phyloP scores from a whole-genome alignment of 2,888 invertebrate species.

The Chloroclystis v-ata region DNA sequence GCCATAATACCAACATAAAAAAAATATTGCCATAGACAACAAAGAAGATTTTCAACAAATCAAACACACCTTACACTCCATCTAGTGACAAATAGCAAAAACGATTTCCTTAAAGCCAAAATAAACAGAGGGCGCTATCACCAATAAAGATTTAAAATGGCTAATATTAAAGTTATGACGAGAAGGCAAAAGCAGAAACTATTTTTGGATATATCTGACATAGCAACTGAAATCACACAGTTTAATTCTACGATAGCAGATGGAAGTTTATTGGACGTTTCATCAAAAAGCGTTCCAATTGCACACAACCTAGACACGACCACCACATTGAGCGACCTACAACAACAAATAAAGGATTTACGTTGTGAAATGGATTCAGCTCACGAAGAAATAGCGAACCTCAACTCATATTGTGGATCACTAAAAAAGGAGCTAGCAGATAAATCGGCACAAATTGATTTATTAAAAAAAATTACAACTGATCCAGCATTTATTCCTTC shows the following conservation, averaged over 20 bases:
- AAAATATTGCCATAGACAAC: no score
- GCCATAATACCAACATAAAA: no score
- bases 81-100: no score
- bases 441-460: not conserved
- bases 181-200: not conserved
- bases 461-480: not conserved
- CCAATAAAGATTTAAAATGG: no score
- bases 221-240: not conserved
- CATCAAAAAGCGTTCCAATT: not conserved
- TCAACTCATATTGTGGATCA: not conserved
- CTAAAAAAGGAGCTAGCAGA: not conserved
- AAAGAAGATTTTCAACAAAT: no score
- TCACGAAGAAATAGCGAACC: slow-evolving; percentile 1
- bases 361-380: not conserved
- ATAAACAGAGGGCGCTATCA: no score
- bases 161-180: no score
- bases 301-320: not conserved
- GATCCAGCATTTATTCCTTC: not conserved
- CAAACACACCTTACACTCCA: no score
- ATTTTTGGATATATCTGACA: not conserved
- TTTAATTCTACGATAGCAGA: not conserved
- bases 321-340: not conserved
- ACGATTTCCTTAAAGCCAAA: no score
- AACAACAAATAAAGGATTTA: not conserved
- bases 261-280: not conserved